Evolutionary conservation across 2,113 vertebrate species (phyloP).

Genomic region (Chloropsis cyanopogon): DNA sequence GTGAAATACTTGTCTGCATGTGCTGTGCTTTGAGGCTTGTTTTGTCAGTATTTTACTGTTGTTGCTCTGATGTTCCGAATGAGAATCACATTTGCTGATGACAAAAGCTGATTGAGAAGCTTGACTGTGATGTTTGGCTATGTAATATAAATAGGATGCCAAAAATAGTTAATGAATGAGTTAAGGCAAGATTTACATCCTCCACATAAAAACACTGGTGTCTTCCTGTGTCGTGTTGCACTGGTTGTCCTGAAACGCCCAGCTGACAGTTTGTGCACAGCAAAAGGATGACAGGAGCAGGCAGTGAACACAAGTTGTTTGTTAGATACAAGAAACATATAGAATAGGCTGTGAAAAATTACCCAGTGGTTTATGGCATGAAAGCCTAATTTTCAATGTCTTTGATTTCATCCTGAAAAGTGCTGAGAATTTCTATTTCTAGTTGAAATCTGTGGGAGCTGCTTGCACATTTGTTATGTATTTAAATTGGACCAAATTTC

Average conservation of each 20-base stretch:
- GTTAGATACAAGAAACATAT: background rate
- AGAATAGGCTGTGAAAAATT: background rate
- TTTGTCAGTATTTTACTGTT: background rate
- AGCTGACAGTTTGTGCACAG: background rate
- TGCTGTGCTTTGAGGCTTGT: background rate
- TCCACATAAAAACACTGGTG: background rate
- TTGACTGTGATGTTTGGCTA: background rate
- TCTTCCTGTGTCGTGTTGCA: background rate
- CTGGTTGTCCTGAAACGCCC: background rate
- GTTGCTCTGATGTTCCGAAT: background rate
- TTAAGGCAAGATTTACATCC: background rate
- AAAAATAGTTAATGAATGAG: background rate
- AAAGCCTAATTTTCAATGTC: background rate
- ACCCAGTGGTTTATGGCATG: background rate
- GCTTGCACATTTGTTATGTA: background rate
- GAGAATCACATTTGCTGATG: background rate
- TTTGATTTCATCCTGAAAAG: constrained; percentile 14
- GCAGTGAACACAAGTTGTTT: background rate
- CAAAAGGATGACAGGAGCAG: background rate
- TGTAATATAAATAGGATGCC: background rate
- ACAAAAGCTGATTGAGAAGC: background rate
- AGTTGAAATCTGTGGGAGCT: background rate
- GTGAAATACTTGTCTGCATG: background rate
- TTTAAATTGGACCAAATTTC: background rate
- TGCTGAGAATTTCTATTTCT: background rate